Conservation (phyloP, 2,888 invertebrate genomes). For the Ypsolopha sequella region DNA sequence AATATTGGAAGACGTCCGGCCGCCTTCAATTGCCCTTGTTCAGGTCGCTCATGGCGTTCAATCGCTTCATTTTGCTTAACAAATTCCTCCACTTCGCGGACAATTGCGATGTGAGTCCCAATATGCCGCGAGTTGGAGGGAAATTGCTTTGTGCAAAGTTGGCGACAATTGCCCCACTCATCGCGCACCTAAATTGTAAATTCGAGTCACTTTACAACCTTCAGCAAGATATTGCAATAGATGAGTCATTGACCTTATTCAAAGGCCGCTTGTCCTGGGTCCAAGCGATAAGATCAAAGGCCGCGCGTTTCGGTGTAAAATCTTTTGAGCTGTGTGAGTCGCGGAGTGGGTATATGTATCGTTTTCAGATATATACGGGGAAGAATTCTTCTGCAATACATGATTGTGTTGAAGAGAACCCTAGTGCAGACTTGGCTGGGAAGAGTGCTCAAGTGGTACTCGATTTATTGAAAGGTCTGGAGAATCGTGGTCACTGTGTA, state of each 20-base stretch:
- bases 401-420: slow-evolving; percentile 1
- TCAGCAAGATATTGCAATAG: slow-evolving; percentile 9
- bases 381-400: slow-evolving; percentile 2
- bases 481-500: slow-evolving; percentile 7
- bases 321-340: slow-evolving; percentile 16
- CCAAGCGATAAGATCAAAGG: slow-evolving; percentile 12
- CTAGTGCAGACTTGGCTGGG: slow-evolving; percentile 8
- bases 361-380: slow-evolving; percentile 11
- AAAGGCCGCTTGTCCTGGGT: slow-evolving; percentile 15
- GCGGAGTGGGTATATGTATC: slow-evolving; percentile 12
- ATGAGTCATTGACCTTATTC: slow-evolving; percentile 16
- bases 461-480: slow-evolving; percentile 1
- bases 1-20: slow-evolving; percentile 11
- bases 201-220: slow-evolving; percentile 1
- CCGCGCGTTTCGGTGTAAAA: slow-evolving; percentile 14
- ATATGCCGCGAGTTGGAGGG: slow-evolving; percentile 2
- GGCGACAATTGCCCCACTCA: slow-evolving; percentile 3
- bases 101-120: slow-evolving; percentile 6
- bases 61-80: slow-evolving; percentile 12
- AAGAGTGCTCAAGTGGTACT: slow-evolving; percentile 10
- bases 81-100: slow-evolving; percentile 14
- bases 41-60: slow-evolving; percentile 9
- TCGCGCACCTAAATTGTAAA: background rate
- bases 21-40: slow-evolving; percentile 11
- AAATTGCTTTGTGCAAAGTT: slow-evolving; percentile 10